These are phyloP conservation scores for Aphidius gifuensis DNA, from an alignment of 1,140 invertebrate species.

Conservation along the genomic window DNA sequence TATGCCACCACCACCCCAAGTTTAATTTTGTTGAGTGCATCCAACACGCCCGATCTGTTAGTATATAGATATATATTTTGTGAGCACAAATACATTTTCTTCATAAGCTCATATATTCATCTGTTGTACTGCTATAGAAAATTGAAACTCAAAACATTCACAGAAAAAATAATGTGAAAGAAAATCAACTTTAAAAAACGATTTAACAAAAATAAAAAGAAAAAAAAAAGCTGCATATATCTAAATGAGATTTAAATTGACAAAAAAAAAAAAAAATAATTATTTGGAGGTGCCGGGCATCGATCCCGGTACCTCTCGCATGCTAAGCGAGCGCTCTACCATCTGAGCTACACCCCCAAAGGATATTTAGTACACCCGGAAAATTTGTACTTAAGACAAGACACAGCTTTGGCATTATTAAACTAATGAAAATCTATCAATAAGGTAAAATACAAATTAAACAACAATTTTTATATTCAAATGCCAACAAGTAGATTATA, in stretches of 20 bases:
- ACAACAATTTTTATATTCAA: no score
- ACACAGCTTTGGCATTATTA: no score
- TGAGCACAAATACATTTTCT: slow-evolving; percentile 4
- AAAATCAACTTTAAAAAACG: background rate
- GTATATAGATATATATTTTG: slow-evolving; percentile 7
- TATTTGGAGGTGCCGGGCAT: slow-evolving; percentile 72
- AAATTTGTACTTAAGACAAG: no score
- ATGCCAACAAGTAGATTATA: no score
- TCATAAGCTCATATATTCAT: slow-evolving; percentile 5
- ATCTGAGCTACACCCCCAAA: slow-evolving; percentile 76
- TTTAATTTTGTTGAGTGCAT: slow-evolving; percentile 26
- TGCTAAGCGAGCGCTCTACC: slow-evolving; percentile 86
- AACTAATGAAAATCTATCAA: no score
- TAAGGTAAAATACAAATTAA: no score
- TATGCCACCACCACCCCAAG: background rate
- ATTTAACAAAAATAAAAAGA: no score
- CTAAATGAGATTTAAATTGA: background rate
- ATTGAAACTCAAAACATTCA: background rate
- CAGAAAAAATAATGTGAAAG: no score
- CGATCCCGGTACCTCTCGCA: slow-evolving; percentile 83
- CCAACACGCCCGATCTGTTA: slow-evolving; percentile 16
- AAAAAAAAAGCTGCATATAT: no score
- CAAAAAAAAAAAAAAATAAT: slow-evolving; percentile 30
- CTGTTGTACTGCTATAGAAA: background rate
- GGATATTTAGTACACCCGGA: no score